phyloP scores from a whole-genome alignment of 2,888 invertebrate genomes.

The Beris morrisii region DNA sequence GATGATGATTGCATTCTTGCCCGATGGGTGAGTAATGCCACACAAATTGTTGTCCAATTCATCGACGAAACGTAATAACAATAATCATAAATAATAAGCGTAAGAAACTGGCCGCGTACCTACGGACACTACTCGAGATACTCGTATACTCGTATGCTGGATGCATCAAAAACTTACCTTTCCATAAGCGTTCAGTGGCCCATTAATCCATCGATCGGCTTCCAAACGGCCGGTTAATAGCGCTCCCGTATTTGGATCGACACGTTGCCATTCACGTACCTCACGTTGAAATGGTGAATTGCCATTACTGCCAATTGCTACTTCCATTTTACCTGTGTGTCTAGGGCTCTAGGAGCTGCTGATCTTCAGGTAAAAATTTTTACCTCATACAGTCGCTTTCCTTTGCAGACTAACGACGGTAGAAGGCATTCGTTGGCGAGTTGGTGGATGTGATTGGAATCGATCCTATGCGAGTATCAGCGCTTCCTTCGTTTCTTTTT shows the following conservation, averaged over 20 bases:
- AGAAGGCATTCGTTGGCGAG: constrained; percentile 11
- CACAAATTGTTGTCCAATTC: constrained; percentile 8
- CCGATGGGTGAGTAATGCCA: constrained; percentile 9
- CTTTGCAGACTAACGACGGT: neutral
- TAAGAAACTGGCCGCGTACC: neutral
- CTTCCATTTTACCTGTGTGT: constrained; percentile 41
- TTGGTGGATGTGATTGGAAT: no score
- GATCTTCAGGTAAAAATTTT: no score
- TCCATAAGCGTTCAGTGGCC: constrained; percentile 56
- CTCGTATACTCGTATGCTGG: neutral
- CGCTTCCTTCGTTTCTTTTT: neutral
- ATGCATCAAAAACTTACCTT: constrained; percentile 48
- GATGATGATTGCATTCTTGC: neutral
- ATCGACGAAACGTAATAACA: constrained; percentile 14
- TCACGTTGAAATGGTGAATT: constrained; percentile 56
- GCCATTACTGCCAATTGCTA: constrained; percentile 45
- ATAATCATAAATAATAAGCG: constrained; percentile 20
- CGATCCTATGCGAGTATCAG: no score
- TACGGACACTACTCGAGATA: neutral
- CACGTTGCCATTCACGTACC: constrained; percentile 57
- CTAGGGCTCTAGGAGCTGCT: no score
- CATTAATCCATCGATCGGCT: constrained; percentile 58
- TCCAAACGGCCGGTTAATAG: constrained; percentile 56
- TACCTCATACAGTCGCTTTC: neutral
- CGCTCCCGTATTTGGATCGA: constrained; percentile 57